Evolutionary conservation across 2,888 invertebrate genomes (phyloP), one percentile per base, ranked within the genome.

Genomic region (Exocentrus adspersus): DNA sequence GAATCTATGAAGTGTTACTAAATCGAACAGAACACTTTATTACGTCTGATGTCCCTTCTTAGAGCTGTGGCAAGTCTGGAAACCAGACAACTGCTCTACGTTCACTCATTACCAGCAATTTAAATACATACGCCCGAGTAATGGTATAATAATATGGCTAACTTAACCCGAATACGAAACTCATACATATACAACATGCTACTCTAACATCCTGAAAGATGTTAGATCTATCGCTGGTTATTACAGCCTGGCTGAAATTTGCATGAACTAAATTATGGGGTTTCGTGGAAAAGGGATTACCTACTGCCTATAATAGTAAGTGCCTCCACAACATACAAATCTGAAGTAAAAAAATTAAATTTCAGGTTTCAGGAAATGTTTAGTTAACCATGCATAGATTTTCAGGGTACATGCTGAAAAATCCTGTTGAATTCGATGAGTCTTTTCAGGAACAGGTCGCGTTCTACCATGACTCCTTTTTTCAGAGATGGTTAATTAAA

Each of bases 121-220:
- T 57, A 46, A 57, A 57, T 57, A 57, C 12, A 30, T 57, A 17
- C 45, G 14, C 28, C 32, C 12, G 19, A n/a, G 56, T 57, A 57
- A 57, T 5, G 45, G 46, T 45, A 32, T 57, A 57, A 46, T 57
- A 45, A 46, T 57, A 57, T 30, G 46, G 45, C 45, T 57, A 57
- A 57, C 46, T 43, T 43, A 41, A 12, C 56, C 45, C n/a, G 30
- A 32, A 57, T 57, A 21, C 20, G 12, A 30, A 46, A n/a, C 45
- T 57, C 56, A 57, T 57, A 20, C 56, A 57, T 57, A 57, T 46
- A 57, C n/a, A n/a, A n/a, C 46, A 57, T 54, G 43, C 30, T 19
- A 17, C 20, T 21, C 28, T n/a, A n/a, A n/a, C n/a, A n/a, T n/a
- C 10, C 42, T 24, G 43, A 54, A 20, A 12, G 43, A 43, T 28